These are phyloP conservation scores for Cephus pygmeus DNA, from an alignment of 2,888 invertebrate genomes.

Conservation along the genomic window DNA sequence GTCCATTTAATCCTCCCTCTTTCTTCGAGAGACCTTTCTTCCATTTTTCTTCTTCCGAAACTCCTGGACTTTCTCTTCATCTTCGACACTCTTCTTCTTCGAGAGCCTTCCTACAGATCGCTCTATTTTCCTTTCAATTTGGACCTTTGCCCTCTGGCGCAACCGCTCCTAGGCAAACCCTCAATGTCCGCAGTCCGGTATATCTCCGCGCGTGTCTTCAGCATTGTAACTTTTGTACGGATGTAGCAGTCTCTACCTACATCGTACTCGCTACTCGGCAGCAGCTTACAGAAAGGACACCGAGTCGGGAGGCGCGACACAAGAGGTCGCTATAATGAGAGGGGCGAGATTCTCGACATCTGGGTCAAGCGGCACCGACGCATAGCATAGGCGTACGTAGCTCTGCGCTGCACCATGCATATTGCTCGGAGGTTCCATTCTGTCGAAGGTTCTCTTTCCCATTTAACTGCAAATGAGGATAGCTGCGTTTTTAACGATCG, in stretches of 20 bases:
- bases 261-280: slow-evolving; percentile 46
- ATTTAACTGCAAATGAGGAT: background rate
- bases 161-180: no score
- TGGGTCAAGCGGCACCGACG: slow-evolving; percentile 55
- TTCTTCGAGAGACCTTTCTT: no score
- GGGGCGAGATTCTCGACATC: slow-evolving; percentile 54
- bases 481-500: no score
- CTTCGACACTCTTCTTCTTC: background rate
- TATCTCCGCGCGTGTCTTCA: no score
- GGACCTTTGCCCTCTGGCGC: no score
- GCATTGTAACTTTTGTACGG: no score
- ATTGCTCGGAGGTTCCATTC: slow-evolving; percentile 30
- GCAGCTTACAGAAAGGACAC: no score
- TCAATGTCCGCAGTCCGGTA: no score
- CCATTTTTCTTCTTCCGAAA: background rate
- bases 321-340: slow-evolving; percentile 58
- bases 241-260: slow-evolving; percentile 32
- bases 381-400: slow-evolving; percentile 27
- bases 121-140: background rate
- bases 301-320: slow-evolving; percentile 39
- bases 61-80: background rate
- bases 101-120: background rate
- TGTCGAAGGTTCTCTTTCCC: slow-evolving; percentile 12
- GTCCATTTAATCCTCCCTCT: slow-evolving; percentile 22
- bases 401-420: slow-evolving; percentile 25